Base-by-base conservation (phyloP, 2,888 invertebrate genomes). In the Drepana falcataria region DNA sequence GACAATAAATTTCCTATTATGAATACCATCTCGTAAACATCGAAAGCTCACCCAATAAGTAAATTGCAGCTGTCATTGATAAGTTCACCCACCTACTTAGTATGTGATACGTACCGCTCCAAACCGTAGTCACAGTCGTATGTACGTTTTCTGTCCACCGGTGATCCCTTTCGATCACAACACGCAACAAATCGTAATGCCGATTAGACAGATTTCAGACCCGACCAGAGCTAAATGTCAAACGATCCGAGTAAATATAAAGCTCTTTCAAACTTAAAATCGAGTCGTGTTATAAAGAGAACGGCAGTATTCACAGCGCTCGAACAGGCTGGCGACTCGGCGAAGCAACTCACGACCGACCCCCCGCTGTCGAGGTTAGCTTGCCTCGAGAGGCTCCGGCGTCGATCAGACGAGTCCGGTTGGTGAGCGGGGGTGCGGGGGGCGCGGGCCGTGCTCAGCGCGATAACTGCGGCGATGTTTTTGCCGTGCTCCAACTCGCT, bases 381-480 rank as follows among this genome's bases (percentile, higher is more conserved):
- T 81, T 80, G 83, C 79, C 79, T 77, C 84, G 82, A 82, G 84
- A 84, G 85, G 87, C 85, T 85, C 85, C 83, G 81, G 51, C 51
- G 74, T 83, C 85, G 81, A 77, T 77, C 80, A 77, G 83, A 79
- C 83, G 83, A 80, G 84, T 78, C 81, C 83, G 82, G 82, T 77
- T 77, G 75, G 67, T 66, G 72, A 68, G 70, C 68, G 73, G 74
- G 69, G 71, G 67, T 62, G 69, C 64, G 66, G 63, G 71, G 68
- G 62, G 64, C 55, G 66, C 69, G 62, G 57, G 66, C 58, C 60
- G 61, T 56, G 67, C 63, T 74, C 75, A 73, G 71, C 77, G 79
- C 85, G 89, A 89, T 89, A 89, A 88, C 90, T 86, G 83, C 87
- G 85, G 77, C 80, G 81, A 83, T 85, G 89, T 91, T 89, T 91